Evolutionary conservation across 2,797 vertebrate genomes (phyloP).

Genomic region (Amblyraja radiata): DNA sequence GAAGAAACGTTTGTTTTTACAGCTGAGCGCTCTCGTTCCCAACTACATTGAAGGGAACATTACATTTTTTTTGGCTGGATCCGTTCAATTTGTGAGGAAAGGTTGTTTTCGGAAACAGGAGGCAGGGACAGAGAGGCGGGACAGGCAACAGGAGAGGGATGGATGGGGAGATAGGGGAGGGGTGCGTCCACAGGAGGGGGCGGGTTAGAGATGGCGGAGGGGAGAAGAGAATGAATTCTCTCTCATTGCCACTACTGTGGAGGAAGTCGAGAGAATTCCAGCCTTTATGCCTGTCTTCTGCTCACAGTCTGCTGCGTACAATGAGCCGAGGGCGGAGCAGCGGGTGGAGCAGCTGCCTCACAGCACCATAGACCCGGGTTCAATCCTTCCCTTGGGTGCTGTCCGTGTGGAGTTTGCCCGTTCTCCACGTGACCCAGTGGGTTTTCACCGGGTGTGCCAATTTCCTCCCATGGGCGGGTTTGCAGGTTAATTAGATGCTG

Average conservation of each 20-base stretch:
- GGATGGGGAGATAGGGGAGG: background rate
- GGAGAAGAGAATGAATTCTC: background rate
- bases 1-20: slow-evolving; percentile 5
- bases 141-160: background rate
- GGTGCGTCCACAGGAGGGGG: too few species aligned
- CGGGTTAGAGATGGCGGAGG: background rate
- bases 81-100: background rate
- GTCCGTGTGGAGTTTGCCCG: too few species aligned
- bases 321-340: too few species aligned
- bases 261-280: background rate
- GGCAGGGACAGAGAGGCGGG: background rate
- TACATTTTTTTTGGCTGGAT: background rate
- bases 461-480: too few species aligned
- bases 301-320: too few species aligned
- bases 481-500: too few species aligned
- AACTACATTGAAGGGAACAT: background rate
- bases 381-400: too few species aligned
- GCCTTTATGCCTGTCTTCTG: too few species aligned
- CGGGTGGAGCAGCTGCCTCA: too few species aligned
- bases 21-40: background rate
- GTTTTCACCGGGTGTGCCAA: too few species aligned
- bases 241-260: background rate
- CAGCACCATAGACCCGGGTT: too few species aligned
- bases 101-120: background rate
- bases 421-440: too few species aligned